Evolutionary conservation across 35 echinoderm and acorn worm species (phyloP).

Genomic region (Anneissia japonica): DNA sequence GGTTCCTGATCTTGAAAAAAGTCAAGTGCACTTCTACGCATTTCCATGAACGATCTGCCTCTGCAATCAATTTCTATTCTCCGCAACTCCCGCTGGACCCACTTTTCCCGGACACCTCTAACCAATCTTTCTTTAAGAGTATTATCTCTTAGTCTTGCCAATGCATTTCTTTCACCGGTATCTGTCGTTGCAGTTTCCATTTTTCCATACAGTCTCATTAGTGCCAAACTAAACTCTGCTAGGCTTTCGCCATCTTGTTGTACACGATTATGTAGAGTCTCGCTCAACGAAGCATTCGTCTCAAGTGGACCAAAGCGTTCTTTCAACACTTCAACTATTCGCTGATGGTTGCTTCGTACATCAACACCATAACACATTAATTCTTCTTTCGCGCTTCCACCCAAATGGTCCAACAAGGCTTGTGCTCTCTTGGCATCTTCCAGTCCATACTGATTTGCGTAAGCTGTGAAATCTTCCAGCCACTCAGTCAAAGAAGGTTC

Average conservation of each 20-base stretch:
- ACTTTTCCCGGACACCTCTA: background rate
- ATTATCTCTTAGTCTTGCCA: background rate
- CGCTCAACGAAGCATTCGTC: background rate
- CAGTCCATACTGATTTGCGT: no score
- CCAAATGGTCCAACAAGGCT: no score
- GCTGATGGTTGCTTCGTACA: no score
- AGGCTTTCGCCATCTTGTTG: slow-evolving; percentile 29
- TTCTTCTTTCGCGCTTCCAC: no score
- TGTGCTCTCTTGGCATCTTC: no score
- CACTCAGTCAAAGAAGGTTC: no score
- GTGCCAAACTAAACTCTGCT: slow-evolving; percentile 25
- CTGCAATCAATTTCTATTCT: background rate
- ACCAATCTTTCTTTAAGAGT: slow-evolving; percentile 18
- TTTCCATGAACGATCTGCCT: background rate
- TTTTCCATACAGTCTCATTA: slow-evolving; percentile 22
- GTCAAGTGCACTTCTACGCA: slow-evolving; percentile 4
- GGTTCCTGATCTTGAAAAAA: slow-evolving; percentile 11
- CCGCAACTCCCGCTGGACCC: slow-evolving; percentile 7
- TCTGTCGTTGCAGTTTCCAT: slow-evolving; percentile 3
- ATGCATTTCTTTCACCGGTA: background rate
- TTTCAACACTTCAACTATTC: background rate
- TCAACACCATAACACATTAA: no score
- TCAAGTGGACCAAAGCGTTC: background rate
- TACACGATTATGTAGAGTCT: slow-evolving; percentile 5
- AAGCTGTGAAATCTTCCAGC: no score